A percentile compares a stretch with the other conserved stretches of the same genome.
These are phyloP conservation scores for Melanotaenia nigrans DNA, from an alignment of 2,797 vertebrate species.

Conservation along the genomic window DNA sequence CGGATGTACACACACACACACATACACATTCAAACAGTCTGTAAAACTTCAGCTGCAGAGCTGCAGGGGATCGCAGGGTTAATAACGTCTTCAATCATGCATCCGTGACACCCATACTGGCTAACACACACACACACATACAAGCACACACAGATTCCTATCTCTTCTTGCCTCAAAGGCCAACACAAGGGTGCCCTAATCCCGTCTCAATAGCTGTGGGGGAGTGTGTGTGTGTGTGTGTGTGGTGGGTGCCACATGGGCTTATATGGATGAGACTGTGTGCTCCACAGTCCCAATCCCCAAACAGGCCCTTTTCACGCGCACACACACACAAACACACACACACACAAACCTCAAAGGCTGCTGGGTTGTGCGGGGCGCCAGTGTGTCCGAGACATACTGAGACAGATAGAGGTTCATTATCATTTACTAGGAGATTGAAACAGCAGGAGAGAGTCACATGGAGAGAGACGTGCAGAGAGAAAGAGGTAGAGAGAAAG, in stretches of 20 bases:
- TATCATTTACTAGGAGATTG: conserved; percentile 79
- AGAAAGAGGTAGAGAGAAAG: conserved; percentile 25
- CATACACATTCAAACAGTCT: conserved; percentile 17
- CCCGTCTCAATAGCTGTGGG: conserved; percentile 75
- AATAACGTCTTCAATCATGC: conserved; percentile 85
- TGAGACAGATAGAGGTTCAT: conserved; percentile 78
- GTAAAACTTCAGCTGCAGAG: conserved; percentile 63
- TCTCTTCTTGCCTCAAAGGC: conserved; percentile 80
- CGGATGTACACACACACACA: conserved; percentile 16
- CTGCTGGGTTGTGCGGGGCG: conserved; percentile 63
- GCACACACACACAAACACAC: conserved; percentile 9
- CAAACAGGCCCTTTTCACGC: conserved; percentile 45
- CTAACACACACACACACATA: conserved; percentile 35
- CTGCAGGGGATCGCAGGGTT: conserved; percentile 72
- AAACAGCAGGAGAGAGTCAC: conserved; percentile 67
- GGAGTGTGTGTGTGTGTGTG: conserved; percentile 37
- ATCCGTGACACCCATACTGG: conserved; percentile 73
- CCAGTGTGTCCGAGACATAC: conserved; percentile 73
- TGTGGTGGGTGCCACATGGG: conserved; percentile 55
- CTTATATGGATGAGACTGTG: conserved; percentile 61
- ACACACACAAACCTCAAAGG: conserved; percentile 74
- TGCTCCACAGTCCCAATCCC: conserved; percentile 44
- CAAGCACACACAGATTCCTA: conserved; percentile 77
- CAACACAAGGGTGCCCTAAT: conserved; percentile 82
- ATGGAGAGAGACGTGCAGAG: conserved; percentile 53